Conservation (phyloP, 1,140 invertebrate species). For the Sinella curviseta region DNA sequence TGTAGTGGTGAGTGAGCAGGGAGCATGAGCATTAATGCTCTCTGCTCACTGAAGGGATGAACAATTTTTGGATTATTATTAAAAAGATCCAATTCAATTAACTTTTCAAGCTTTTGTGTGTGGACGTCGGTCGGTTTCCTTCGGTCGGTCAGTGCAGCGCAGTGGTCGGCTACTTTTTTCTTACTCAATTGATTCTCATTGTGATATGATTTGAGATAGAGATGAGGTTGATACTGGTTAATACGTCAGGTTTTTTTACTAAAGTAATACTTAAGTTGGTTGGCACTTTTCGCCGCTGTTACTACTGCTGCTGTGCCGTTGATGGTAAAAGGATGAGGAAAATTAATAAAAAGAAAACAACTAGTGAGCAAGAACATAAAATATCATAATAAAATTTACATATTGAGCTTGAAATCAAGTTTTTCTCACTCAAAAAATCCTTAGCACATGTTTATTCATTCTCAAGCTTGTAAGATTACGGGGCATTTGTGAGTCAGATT, state of each 20-base stretch:
- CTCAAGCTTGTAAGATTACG: background rate
- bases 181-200: background rate
- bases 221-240: background rate
- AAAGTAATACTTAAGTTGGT: background rate
- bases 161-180: too few relatives aligned
- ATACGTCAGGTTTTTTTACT: background rate
- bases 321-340: background rate
- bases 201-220: too few relatives aligned
- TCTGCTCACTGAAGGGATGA: too few relatives aligned
- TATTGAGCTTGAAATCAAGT: background rate
- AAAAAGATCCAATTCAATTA: background rate
- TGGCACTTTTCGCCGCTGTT: background rate
- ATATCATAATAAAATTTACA: slow-evolving; percentile 17
- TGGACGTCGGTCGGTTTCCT: background rate
- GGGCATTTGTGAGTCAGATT: too few relatives aligned
- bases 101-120: background rate
- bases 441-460: background rate
- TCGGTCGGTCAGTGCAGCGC: too few relatives aligned
- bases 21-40: background rate
- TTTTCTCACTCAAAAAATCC: slow-evolving; percentile 2
- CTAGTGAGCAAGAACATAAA: slow-evolving; percentile 9
- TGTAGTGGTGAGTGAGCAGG: too few relatives aligned
- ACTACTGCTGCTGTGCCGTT: background rate
- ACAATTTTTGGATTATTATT: background rate
- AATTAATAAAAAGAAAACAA: background rate